Evolutionary conservation across 2,888 invertebrate species (phyloP).

Genomic region (Synergus laeviventris): DNA sequence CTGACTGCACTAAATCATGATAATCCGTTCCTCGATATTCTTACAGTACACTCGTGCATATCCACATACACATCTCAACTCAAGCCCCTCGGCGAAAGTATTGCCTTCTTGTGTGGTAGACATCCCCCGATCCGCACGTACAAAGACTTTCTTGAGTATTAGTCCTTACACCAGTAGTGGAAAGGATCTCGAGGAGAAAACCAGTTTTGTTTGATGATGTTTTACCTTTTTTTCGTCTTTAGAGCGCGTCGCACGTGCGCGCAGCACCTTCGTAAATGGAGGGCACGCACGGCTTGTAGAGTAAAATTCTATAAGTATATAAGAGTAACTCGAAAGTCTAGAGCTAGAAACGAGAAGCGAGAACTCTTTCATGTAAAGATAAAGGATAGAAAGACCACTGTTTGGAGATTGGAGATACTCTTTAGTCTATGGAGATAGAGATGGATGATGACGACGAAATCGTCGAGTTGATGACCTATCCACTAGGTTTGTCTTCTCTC

Average conservation of each 20-base stretch:
- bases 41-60: constrained; percentile 12
- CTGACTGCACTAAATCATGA: constrained; percentile 40
- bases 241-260: constrained; percentile 67
- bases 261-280: constrained; percentile 64
- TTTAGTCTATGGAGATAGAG: constrained; percentile 41
- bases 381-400: background rate
- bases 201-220: constrained; percentile 51
- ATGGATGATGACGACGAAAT: constrained; percentile 41
- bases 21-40: constrained; percentile 19
- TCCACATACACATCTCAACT: background rate
- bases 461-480: constrained; percentile 41
- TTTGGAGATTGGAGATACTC: background rate
- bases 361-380: background rate
- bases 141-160: constrained; percentile 36
- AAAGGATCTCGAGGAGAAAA: constrained; percentile 49
- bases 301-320: constrained; percentile 13
- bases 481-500: constrained; percentile 28
- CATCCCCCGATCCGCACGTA: background rate
- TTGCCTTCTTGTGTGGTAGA: constrained; percentile 40
- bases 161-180: constrained; percentile 36
- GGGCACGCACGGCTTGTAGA: constrained; percentile 48
- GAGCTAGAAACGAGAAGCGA: background rate
- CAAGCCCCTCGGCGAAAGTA: constrained; percentile 31
- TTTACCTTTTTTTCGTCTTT: constrained; percentile 42
- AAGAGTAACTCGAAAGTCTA: background rate